These are phyloP conservation scores for Bursaphelenchus okinawaensis DNA, from an alignment of 2,888 invertebrate species.

Conservation along the genomic window DNA sequence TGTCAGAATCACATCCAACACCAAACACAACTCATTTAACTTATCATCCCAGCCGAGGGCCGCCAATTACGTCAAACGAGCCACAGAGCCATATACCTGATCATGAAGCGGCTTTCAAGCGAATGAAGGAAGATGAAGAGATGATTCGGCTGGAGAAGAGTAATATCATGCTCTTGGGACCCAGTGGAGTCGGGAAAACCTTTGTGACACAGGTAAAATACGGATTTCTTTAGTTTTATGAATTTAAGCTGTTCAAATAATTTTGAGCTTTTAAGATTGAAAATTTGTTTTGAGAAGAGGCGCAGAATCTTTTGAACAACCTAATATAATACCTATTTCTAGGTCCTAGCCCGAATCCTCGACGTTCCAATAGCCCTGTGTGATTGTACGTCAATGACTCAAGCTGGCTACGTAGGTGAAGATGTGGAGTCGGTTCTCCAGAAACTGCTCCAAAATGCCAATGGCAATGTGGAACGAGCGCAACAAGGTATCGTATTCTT, in stretches of 20 bases:
- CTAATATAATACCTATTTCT: not conserved
- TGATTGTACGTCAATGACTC: slow-evolving; percentile 55
- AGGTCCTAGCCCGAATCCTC: slow-evolving; percentile 82
- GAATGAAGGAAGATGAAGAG: slow-evolving; percentile 20
- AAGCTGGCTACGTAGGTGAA: slow-evolving; percentile 47
- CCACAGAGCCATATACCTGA: not conserved
- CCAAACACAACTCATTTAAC: not conserved
- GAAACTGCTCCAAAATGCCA: slow-evolving; percentile 86
- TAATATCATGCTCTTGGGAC: slow-evolving; percentile 89
- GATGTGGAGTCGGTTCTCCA: slow-evolving; percentile 82
- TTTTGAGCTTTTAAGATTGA: no score
- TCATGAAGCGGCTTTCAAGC: not conserved
- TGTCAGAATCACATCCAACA: not conserved
- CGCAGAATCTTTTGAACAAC: no score
- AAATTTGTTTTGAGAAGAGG: no score
- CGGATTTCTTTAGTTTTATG: no score
- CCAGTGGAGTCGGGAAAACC: slow-evolving; percentile 81
- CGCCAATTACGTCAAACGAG: not conserved
- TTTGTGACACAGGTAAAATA: slow-evolving; percentile 82
- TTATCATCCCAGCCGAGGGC: not conserved
- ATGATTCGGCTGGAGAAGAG: slow-evolving; percentile 78
- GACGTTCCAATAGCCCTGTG: slow-evolving; percentile 76
- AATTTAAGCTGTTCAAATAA: no score
- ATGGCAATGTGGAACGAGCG: slow-evolving; percentile 91
- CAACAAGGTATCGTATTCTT: slow-evolving; percentile 95